Evolutionary conservation across 1,140 invertebrate species (phyloP).

Genomic region (Dinoponera quadriceps): DNA sequence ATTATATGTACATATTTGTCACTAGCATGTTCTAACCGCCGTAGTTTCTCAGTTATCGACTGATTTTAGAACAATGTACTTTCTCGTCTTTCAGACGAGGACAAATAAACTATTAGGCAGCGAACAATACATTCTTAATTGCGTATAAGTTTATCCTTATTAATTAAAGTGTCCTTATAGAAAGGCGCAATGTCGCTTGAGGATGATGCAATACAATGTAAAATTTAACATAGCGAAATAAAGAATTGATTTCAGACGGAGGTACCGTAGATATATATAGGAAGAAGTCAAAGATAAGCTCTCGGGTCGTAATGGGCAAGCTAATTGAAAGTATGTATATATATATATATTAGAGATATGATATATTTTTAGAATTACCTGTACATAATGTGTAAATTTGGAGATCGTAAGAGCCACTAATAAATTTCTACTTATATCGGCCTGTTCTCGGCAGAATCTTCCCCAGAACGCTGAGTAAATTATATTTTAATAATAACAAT

Average conservation of each 20-base stretch:
- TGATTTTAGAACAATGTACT: slow-evolving; percentile 57
- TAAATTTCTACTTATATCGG: no score
- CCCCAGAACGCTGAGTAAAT: no score
- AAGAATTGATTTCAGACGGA: background rate
- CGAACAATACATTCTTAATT: background rate
- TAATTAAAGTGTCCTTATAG: background rate
- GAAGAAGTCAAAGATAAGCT: background rate
- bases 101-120: slow-evolving; percentile 63
- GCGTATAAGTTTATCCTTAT: background rate
- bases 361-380: no score
- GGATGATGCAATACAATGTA: background rate
- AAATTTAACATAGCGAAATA: background rate
- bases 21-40: slow-evolving; percentile 21
- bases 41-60: slow-evolving; percentile 63
- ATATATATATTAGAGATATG: no score
- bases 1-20: slow-evolving; percentile 67
- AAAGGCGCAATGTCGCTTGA: background rate
- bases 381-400: no score
- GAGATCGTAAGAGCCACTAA: no score
- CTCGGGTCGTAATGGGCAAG: background rate
- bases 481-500: no score
- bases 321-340: background rate
- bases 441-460: no score
- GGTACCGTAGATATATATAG: background rate
- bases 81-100: slow-evolving; percentile 39